Conservation (phyloP, 2,113 vertebrate species). For the Campylorhamphus procurvoides region DNA sequence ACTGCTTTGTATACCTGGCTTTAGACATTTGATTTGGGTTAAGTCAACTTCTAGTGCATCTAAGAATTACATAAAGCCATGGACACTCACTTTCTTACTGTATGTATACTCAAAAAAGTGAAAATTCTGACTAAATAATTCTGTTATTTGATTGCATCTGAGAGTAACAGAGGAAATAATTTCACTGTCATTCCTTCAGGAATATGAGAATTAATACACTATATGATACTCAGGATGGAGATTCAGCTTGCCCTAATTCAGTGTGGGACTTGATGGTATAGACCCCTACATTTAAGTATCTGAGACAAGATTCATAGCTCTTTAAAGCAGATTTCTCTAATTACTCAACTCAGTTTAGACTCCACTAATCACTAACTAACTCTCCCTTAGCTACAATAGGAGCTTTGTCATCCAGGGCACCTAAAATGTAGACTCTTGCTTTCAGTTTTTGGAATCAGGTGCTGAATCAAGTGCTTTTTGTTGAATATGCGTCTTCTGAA, state of each 20-base stretch:
- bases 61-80: not conserved
- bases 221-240: not conserved
- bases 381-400: not conserved
- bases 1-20: not conserved
- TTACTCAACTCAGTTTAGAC: not conserved
- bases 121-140: not conserved
- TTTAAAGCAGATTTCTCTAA: not conserved
- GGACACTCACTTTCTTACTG: not conserved
- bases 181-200: not conserved
- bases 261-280: not conserved
- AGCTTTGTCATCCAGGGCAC: not conserved
- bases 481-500: not conserved
- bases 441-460: not conserved
- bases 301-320: not conserved
- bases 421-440: not conserved
- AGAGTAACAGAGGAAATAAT: not conserved
- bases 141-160: not conserved
- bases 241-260: not conserved
- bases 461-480: slow-evolving; percentile 11
- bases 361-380: not conserved
- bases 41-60: not conserved
- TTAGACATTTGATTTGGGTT: not conserved
- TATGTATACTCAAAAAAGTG: not conserved
- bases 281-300: not conserved
- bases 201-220: not conserved